Base-by-base conservation (phyloP, 2,113 vertebrate species). In the Ptychochromis oligacanthus region DNA sequence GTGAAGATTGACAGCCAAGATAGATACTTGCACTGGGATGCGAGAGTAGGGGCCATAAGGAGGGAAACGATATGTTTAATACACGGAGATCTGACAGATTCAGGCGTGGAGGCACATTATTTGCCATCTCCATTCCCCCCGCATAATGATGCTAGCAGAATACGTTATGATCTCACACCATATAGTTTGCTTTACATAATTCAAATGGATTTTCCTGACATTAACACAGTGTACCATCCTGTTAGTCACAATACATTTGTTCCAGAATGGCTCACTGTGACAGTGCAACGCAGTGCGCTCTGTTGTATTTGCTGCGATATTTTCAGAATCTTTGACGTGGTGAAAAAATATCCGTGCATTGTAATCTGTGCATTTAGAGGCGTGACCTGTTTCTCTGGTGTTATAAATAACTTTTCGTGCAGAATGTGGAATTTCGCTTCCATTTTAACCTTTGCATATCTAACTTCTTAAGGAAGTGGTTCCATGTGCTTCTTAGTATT, bases 1-100 rank as follows among this genome's bases (percentile, higher is more conserved):
- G 64, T 3, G 67, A 54, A 88, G 92, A 93, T 89, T 92, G 92
- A 91, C 91, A 89, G 92, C 85, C 24, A 55, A 88, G 89, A 91
- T 87, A 59, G 77, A 93, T 92, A 79, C 86, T 82, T 67, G 4
- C 75, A 13, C 34, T 0, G 78, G 83, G 82, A 87, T n/a, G 56
- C 43, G 22, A n/a, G 46, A 89, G 79, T 36, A 20, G 81, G 75
- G 59, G 81, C 85, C 87, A 74, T 85, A 84, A 84, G 86, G 85
- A 85, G 40, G 78, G 77, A 87, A 85, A 89, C 55, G 36, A 91
- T 91, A 85, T 91, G 86, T 88, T 90, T 93, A 88, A 92, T 87
- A 87, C 87, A 88, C 87, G 62, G 49, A 80, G 79, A 88, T 86
- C n/a, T 91, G 87, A 91, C 87, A 83, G 85, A 91, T 86, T 84